Conservation (phyloP, 1,140 invertebrate genomes). For the Gonatopus flavifemur region DNA sequence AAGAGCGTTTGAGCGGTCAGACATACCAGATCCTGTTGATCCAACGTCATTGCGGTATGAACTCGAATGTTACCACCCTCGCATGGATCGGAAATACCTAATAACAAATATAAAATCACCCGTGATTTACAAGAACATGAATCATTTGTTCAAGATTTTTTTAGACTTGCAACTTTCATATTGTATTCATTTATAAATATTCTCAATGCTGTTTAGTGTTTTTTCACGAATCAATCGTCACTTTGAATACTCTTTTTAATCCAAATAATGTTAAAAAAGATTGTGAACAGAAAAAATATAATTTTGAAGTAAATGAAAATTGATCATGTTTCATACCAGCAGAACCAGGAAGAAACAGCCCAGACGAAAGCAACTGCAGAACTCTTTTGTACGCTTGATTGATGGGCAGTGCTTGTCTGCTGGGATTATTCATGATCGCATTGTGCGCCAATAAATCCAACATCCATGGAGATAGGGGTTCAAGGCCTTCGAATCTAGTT, state of each 20-base stretch:
- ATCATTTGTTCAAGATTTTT: too few species aligned
- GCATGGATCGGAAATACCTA: conserved; percentile 88
- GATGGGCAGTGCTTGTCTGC: conserved; percentile 87
- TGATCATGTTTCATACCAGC: conserved; percentile 65
- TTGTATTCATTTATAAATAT: too few species aligned
- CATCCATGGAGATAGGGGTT: conserved; percentile 94
- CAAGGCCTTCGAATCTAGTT: conserved; percentile 85
- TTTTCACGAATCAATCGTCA: background rate
- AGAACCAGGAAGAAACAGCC: conserved; percentile 92
- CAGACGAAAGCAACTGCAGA: conserved; percentile 89
- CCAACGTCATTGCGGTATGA: conserved; percentile 88
- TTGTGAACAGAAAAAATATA: conserved; percentile 10
- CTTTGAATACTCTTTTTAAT: too few species aligned
- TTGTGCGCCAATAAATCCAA: conserved; percentile 94
- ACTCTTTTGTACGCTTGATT: conserved; percentile 81
- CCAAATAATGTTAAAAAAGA: background rate
- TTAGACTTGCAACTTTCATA: too few species aligned
- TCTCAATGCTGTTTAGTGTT: too few species aligned
- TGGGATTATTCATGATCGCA: conserved; percentile 95
- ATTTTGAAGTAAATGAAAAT: too few species aligned
- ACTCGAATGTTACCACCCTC: conserved; percentile 86
- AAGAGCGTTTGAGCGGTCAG: conserved; percentile 86
- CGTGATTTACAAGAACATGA: too few species aligned
- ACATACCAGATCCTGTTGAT: conserved; percentile 93
- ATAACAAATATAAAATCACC: conserved; percentile 13